Evolutionary conservation across 2,888 invertebrate genomes (phyloP), one percentile per base, ranked within the genome.

Genomic region (Athrips mouffetella): DNA sequence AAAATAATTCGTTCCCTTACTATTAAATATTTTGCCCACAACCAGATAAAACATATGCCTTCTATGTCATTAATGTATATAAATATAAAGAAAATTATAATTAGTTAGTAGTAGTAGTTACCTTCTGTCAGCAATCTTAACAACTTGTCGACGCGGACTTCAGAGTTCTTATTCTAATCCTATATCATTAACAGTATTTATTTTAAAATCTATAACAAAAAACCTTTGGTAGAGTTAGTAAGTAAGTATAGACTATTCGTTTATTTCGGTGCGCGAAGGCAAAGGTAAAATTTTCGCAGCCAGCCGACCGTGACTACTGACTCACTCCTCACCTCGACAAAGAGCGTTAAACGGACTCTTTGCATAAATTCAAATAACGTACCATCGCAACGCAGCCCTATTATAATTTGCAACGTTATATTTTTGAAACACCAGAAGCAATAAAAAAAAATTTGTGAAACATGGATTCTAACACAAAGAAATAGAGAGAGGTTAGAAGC

Each of bases 251-350:
- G 54, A 23, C 56, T 54, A 54, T 53, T 58, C 56, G 56, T 47
- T 53, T 57, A 55, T 53, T 61, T 55, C 49, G 56, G 61, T 55
- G 58, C 57, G 59, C 53, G 67, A 15, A 59, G 63, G 66, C 68
- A 61, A 74, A 70, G 70, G 67, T 76, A 73, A 65, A 80, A 82
- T 85, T 84, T 85, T 83, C 78, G 76, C 79, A 80, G 69, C 54
- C 83, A 82, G 69, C 84, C 67, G 73, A 83, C 78, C 86, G 74
- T 80, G 70, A 60, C 65, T 18, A 55, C 72, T 80, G 80, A 81
- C 70, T 81, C 81, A 84, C 50, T 52, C 23, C 21, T n/a, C 45
- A 16, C 44, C 47, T 50, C 49, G 50, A 55, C 78, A 77, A 77
- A 74, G 71, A 73, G 70, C 70, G 70, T 67, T 74, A 73, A 76